Evolutionary conservation across 2,888 invertebrate genomes (phyloP).

Genomic region (Hipparchia semele): DNA sequence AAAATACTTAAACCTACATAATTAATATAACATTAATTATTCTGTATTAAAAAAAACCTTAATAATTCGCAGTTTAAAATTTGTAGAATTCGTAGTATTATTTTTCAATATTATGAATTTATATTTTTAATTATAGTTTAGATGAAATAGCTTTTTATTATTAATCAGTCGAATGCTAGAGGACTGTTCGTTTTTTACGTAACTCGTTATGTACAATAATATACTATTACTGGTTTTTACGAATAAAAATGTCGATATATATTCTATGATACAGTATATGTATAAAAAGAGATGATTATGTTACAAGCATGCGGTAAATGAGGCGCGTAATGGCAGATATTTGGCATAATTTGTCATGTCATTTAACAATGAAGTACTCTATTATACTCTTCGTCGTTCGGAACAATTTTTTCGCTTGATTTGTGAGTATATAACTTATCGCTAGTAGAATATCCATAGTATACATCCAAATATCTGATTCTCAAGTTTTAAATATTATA

Average conservation of each 20-base stretch:
- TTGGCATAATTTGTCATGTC: too few relatives aligned
- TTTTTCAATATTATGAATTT: slow-evolving; percentile 12
- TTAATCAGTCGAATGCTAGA: background rate
- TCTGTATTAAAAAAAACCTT: slow-evolving; percentile 17
- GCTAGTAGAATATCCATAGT: too few relatives aligned
- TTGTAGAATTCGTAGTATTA: slow-evolving; percentile 12
- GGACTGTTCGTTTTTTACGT: background rate
- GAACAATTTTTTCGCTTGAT: too few relatives aligned
- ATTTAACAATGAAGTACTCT: too few relatives aligned
- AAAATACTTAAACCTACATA: slow-evolving; percentile 10
- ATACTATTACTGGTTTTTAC: background rate
- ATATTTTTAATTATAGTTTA: slow-evolving; percentile 9
- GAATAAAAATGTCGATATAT: background rate
- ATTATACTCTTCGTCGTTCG: too few relatives aligned
- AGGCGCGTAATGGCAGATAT: too few relatives aligned
- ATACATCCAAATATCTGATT: too few relatives aligned
- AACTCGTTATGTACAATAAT: background rate
- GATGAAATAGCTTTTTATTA: slow-evolving; percentile 2
- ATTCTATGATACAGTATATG: too few relatives aligned
- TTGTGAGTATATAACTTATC: too few relatives aligned
- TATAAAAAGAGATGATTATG: too few relatives aligned
- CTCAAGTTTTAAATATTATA: too few relatives aligned
- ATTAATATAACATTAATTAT: slow-evolving; percentile 19
- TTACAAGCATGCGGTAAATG: too few relatives aligned
- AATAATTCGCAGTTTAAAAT: background rate